Evolutionary conservation across 1,140 invertebrate genomes (phyloP).

Genomic region (Hypsibius dujardini): DNA sequence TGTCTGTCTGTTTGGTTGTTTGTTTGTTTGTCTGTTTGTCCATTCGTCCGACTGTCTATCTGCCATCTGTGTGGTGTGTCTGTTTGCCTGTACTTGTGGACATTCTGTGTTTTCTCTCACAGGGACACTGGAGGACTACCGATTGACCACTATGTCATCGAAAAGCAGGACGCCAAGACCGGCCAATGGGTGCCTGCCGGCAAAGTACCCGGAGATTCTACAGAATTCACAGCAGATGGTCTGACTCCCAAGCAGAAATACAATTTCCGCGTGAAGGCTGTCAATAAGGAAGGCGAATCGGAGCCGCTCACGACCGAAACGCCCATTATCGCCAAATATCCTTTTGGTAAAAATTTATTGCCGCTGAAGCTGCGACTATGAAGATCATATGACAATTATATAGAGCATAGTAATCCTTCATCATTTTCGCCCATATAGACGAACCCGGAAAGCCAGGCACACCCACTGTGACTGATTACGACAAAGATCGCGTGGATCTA

Average conservation of each 20-base stretch:
- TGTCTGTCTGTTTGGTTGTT: too few species aligned
- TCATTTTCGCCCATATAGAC: slow-evolving; percentile 40
- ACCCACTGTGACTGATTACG: slow-evolving; percentile 78
- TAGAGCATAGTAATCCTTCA: too few species aligned
- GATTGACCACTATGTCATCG: slow-evolving; percentile 83
- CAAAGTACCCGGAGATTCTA: slow-evolving; percentile 36
- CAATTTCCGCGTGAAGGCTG: slow-evolving; percentile 92
- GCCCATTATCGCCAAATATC: slow-evolving; percentile 91
- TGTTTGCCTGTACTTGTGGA: too few species aligned
- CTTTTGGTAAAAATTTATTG: slow-evolving; percentile 50
- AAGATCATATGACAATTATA: too few species aligned
- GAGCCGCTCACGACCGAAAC: slow-evolving; percentile 84
- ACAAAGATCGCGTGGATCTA: slow-evolving; percentile 81
- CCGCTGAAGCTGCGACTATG: slow-evolving; percentile 3
- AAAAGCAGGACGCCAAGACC: slow-evolving; percentile 82
- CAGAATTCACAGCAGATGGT: slow-evolving; percentile 60
- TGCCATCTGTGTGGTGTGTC: too few species aligned
- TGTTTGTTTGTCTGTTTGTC: too few species aligned
- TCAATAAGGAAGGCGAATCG: slow-evolving; percentile 95
- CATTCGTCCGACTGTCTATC: too few species aligned
- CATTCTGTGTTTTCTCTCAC: too few species aligned
- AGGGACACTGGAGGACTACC: slow-evolving; percentile 95
- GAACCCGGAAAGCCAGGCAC: slow-evolving; percentile 78
- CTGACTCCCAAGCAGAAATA: slow-evolving; percentile 86
- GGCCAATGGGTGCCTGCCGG: slow-evolving; percentile 79